These are phyloP conservation scores for Dasyornis broadbenti DNA, from an alignment of 2,113 vertebrate genomes.

Conservation along the genomic window DNA sequence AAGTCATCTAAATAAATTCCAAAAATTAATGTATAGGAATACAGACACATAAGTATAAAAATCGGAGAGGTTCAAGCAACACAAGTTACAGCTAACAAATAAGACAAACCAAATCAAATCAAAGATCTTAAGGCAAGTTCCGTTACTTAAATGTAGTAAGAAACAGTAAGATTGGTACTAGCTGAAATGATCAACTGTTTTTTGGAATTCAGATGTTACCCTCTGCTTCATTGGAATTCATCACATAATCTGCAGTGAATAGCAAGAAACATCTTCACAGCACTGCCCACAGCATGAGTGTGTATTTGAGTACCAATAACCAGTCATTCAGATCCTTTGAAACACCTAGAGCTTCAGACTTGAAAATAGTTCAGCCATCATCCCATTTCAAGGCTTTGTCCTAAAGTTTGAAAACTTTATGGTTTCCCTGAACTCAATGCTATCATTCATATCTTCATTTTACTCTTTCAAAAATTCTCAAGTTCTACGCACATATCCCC, in stretches of 20 bases:
- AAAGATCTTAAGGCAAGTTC: not conserved
- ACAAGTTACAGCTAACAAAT: not conserved
- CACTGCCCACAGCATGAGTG: not conserved
- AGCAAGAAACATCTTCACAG: not conserved
- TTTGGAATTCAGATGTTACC: not conserved
- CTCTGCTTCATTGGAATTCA: not conserved
- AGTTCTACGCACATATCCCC: not conserved
- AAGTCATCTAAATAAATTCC: not conserved
- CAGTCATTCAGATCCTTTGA: not conserved
- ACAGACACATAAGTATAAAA: not conserved
- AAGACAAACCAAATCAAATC: not conserved
- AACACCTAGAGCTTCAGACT: not conserved
- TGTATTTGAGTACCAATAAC: not conserved
- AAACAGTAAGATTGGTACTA: not conserved
- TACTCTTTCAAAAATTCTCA: not conserved
- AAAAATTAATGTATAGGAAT: not conserved
- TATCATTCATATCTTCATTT: not conserved
- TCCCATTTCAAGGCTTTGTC: not conserved
- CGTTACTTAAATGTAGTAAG: not conserved
- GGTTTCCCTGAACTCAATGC: not conserved
- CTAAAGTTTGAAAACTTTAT: not conserved
- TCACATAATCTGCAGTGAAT: not conserved
- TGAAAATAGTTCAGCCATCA: not conserved
- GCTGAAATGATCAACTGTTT: not conserved
- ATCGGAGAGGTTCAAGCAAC: not conserved